Evolutionary conservation across 2,797 vertebrate genomes (phyloP), one percentile per base, ranked within the genome.

Genomic region (Melanotaenia parkinsoni): DNA sequence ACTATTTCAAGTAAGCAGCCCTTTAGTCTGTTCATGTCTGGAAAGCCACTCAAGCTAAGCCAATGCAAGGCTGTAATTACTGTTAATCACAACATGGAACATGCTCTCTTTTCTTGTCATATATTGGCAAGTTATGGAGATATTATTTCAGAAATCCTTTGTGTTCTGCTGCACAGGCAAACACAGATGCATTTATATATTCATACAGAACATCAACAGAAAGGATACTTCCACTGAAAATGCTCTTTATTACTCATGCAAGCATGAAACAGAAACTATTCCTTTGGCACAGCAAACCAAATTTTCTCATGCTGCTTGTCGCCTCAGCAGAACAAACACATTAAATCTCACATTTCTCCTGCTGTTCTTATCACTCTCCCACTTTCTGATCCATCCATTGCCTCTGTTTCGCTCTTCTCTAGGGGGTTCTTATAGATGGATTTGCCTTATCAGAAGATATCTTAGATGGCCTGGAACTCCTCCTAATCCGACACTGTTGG

Each of bases 391-490:
- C 85, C 82, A 80, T 80, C 81, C 70, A 26, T 71, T 62, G 75
- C 63, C 77, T 65, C 26, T 22, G 14, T 70, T 79, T 80, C 60
- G 18, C 75, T 72, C 64, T 79, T 68, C 74, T 85, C 77, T 70
- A 67, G 74, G 51, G 80, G 75, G 58, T 67, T 80, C 85, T 83
- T 86, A 81, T 77, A 81, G 90, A 90, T 86, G 65, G 87, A 87
- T 86, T 63, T 67, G 73, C 65, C 80, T 85, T 91, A 90, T 92
- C 87, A 57, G 76, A 35, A 70, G 78, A 91, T 92, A 76, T 43
- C 81, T 74, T 76, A 79, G 89, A 83, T 88, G 80, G 69, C 58
- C 72, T 82, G 71, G 72, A 79, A 82, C 71, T 79, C 79, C 58
- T 20, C 83, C 76, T 86, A 89, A 87, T 90, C 74, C 83, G 83